phyloP scores from a whole-genome alignment of 2,797 vertebrate genomes.

The Catamblyrhynchus diadema region DNA sequence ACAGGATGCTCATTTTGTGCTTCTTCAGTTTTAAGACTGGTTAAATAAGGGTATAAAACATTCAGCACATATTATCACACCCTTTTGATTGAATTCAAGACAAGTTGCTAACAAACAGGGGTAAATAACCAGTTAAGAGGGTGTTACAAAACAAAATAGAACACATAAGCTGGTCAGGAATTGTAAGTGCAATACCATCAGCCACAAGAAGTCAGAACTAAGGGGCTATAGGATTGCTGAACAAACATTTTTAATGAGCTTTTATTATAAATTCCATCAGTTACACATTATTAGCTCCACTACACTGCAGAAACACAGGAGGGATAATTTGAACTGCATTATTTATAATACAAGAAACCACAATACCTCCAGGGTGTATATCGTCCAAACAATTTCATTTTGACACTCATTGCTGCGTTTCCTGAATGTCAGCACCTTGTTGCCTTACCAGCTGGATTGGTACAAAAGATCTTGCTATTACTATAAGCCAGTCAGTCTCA shows the following conservation, averaged over 20 bases:
- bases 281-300: conserved; percentile 69
- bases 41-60: conserved; percentile 9
- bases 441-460: neutral
- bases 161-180: neutral
- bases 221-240: conserved; percentile 50
- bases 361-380: conserved; percentile 17
- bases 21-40: neutral
- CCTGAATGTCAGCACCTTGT: conserved; percentile 26
- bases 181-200: neutral
- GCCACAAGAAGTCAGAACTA: conserved; percentile 33
- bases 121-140: conserved; percentile 11
- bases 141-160: neutral
- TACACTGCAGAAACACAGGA: conserved; percentile 36
- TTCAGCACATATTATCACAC: conserved; percentile 14
- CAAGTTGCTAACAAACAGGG: conserved; percentile 3
- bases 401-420: conserved; percentile 9
- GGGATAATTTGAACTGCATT: conserved; percentile 31
- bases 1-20: neutral
- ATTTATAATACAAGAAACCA: conserved; percentile 61
- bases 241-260: conserved; percentile 70
- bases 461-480: neutral
- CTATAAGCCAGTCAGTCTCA: neutral
- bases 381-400: conserved; percentile 28
- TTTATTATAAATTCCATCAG: conserved; percentile 73
- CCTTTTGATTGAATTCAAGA: conserved; percentile 1